Evolutionary conservation across 2,113 vertebrate species (phyloP), one percentile per base, ranked within the genome.

Genomic region (Notarius quadriscutis): DNA sequence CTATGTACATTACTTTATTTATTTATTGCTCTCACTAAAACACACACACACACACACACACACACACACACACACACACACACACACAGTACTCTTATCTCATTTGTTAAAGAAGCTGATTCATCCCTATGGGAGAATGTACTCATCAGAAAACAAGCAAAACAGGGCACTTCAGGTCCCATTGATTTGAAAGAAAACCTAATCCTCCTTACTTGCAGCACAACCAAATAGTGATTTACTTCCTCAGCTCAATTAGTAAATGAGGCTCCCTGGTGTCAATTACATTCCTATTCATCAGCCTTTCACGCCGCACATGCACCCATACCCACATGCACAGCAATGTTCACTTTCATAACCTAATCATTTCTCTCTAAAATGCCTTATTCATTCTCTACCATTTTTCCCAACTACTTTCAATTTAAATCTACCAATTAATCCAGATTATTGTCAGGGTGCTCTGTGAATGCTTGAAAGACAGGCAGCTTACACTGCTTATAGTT

Each of bases 191-290:
- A 93, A 93, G 87, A 81, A 83, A 88, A 78, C 69, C 84, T 93
- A 92, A 91, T 92, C 92, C 91, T 87, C 87, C 90, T 20, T 81
- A 92, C 88, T 80, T 88, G 63, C 86, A 88, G 82, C 82, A 84
- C 85, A 88, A 88, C 90, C 90, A 34, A 71, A 85, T 89, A 92
- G 91, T 93, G 92, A 95, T 95, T 95, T 93, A 94, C 91, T 92
- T 93, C 90, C 92, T 93, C 93, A 92, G 90, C 91, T 92, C 93
- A 94, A 94, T 95, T 95, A 95, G 93, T 89, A 94, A 95, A 96
- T 94, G 92, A 94, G 92, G 92, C 84, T 88, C 53, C 83, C 81
- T 84, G 51, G 91, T 91, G 90, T 91, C 87, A 83, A 84, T 90
- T 89, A 87, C 89, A 50, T 75, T 92, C 91, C 89, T 88, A 87